A percentile compares a stretch with the other conserved stretches of the same genome.
These are phyloP conservation scores for Papilio xuthus DNA, from an alignment of 1,140 invertebrate genomes.

Conservation along the genomic window DNA sequence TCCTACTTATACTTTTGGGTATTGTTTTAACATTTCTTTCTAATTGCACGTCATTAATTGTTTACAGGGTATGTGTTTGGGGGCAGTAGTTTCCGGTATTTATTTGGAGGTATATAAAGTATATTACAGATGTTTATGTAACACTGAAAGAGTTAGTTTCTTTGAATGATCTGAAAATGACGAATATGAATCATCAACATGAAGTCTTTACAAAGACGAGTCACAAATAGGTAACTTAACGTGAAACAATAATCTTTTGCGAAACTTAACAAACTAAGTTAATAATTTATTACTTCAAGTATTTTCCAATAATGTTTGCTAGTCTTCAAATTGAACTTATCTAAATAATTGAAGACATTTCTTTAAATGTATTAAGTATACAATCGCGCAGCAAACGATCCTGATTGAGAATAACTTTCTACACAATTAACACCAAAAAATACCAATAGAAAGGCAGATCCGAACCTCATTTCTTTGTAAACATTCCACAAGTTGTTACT, in stretches of 20 bases:
- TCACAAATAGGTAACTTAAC: too few relatives aligned
- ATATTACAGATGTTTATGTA: too few relatives aligned
- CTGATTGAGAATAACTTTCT: neutral
- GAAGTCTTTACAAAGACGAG: too few relatives aligned
- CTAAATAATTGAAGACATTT: too few relatives aligned
- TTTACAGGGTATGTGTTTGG: neutral
- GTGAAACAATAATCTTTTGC: too few relatives aligned
- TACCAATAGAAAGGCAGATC: neutral
- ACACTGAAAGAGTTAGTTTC: too few relatives aligned
- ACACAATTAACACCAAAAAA: neutral
- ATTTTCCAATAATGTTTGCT: too few relatives aligned
- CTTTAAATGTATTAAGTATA: neutral
- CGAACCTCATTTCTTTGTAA: neutral
- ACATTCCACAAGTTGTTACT: constrained; percentile 8
- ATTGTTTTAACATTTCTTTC: neutral
- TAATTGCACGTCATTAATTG: neutral
- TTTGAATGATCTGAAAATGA: too few relatives aligned
- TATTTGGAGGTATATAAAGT: neutral
- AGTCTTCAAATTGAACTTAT: too few relatives aligned
- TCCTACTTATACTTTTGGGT: neutral
- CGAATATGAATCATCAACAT: too few relatives aligned
- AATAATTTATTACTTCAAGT: too few relatives aligned
- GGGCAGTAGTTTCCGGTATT: neutral
- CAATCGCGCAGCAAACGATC: neutral
- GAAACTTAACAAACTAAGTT: too few relatives aligned